Evolutionary conservation across 2,888 invertebrate species (phyloP).

Genomic region (Eupithecia insigniata): DNA sequence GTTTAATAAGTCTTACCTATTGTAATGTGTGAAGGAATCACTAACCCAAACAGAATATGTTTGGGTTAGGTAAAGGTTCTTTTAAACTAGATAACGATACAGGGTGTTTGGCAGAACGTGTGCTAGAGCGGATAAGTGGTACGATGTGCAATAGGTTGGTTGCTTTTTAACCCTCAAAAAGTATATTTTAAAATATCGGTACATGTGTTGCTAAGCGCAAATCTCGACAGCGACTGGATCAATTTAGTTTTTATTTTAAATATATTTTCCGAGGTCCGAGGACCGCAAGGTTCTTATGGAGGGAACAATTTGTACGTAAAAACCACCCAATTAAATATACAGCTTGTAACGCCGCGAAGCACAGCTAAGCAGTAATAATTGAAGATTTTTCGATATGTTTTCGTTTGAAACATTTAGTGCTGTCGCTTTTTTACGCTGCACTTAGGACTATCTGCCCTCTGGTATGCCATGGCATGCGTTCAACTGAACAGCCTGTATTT

Average conservation of each 20-base stretch:
- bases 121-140: background rate
- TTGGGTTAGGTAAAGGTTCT: background rate
- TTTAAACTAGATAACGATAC: background rate
- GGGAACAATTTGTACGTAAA: too few relatives aligned
- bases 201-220: too few relatives aligned
- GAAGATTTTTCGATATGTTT: background rate
- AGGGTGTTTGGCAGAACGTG: background rate
- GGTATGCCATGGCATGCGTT: background rate
- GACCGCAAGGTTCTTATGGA: too few relatives aligned
- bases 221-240: too few relatives aligned
- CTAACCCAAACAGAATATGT: background rate
- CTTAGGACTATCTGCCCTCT: too few relatives aligned
- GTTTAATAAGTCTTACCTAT: background rate
- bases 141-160: background rate
- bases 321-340: too few relatives aligned
- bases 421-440: background rate
- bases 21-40: background rate
- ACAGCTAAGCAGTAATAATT: background rate
- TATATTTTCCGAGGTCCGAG: too few relatives aligned
- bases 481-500: background rate
- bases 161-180: background rate
- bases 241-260: too few relatives aligned
- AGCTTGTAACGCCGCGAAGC: too few relatives aligned
- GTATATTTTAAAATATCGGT: too few relatives aligned
- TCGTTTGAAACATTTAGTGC: background rate